phyloP scores from a whole-genome alignment of 2,113 vertebrate genomes.

The Dromaius novaehollandiae region DNA sequence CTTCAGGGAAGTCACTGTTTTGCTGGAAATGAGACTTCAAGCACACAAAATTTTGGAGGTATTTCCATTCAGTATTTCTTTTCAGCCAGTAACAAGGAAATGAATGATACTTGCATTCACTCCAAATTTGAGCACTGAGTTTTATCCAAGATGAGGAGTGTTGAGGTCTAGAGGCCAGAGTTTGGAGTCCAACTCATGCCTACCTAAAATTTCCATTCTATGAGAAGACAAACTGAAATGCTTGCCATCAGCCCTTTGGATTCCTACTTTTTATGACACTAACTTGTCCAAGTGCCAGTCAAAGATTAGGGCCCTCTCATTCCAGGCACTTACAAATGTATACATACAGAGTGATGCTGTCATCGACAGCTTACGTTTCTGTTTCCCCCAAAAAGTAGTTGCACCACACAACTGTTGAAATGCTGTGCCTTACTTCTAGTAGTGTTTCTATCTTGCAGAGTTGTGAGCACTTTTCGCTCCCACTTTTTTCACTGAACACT shows the following conservation, averaged over 20 bases:
- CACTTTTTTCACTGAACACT: not conserved
- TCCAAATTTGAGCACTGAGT: not conserved
- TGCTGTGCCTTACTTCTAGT: not conserved
- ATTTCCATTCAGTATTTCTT: not conserved
- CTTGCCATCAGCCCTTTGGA: not conserved
- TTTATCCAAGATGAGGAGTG: not conserved
- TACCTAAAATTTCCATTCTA: not conserved
- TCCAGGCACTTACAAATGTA: not conserved
- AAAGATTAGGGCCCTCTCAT: not conserved
- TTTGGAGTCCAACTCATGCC: not conserved
- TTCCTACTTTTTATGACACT: not conserved
- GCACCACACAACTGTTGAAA: not conserved
- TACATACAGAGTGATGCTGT: not conserved
- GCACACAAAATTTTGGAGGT: not conserved
- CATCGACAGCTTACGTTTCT: not conserved
- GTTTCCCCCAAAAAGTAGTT: not conserved
- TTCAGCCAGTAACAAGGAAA: not conserved
- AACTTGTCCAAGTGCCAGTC: not conserved
- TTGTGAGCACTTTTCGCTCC: not conserved
- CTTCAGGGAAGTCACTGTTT: not conserved
- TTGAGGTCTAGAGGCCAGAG: accelerated
- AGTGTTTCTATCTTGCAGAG: not conserved
- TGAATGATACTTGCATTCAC: not conserved
- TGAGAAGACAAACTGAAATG: not conserved
- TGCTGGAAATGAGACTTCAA: not conserved